These are phyloP conservation scores for Oscheius sp. DNA, from an alignment of 2,888 invertebrate species.

Conservation along the genomic window DNA sequence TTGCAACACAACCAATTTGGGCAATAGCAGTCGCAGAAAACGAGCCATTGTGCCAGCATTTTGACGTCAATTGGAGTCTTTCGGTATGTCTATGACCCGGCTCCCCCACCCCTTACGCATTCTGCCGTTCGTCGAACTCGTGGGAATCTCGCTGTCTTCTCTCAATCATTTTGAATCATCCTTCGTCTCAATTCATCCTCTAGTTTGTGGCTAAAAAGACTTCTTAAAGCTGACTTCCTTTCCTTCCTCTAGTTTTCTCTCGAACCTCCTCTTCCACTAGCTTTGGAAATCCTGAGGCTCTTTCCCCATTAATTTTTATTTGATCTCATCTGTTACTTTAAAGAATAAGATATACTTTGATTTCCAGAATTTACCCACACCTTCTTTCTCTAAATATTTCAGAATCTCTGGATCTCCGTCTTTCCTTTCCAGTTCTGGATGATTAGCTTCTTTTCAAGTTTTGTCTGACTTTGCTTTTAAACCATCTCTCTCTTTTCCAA, in stretches of 20 bases:
- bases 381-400: no score
- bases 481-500: neutral
- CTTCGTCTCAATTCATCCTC: neutral
- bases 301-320: no score
- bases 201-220: neutral
- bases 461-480: no score
- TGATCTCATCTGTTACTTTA: neutral
- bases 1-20: slow-evolving; percentile 9
- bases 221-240: no score
- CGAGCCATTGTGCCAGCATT: slow-evolving; percentile 8
- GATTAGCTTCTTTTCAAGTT: no score
- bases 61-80: slow-evolving; percentile 5
- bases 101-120: slow-evolving; percentile 5
- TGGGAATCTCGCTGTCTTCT: slow-evolving; percentile 5
- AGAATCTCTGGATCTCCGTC: no score
- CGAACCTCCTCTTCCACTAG: neutral
- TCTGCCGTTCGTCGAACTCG: slow-evolving; percentile 20
- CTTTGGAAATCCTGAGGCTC: no score
- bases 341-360: neutral
- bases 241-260: neutral
- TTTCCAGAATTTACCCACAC: neutral
- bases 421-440: no score
- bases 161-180: neutral
- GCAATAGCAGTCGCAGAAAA: slow-evolving; percentile 4
- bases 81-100: no score